Evolutionary conservation across 1,140 invertebrate genomes (phyloP), one percentile per base, ranked within the genome.

Genomic region (Pachyrhynchus sulphureomaculatus): DNA sequence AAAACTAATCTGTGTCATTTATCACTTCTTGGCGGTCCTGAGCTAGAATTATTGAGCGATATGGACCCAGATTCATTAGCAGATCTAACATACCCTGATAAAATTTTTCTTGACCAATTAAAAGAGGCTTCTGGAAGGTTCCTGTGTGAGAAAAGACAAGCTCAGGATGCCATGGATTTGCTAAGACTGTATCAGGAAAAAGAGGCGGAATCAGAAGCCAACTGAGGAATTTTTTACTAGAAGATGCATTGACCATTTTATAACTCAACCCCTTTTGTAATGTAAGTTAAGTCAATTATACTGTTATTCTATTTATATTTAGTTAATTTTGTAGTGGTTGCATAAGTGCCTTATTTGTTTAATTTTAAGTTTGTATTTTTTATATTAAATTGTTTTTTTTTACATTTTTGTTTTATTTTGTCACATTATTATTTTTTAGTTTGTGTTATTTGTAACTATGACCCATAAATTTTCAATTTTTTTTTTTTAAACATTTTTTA

Each of bases 11-110:
- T 90, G 9, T 88, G 88, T 61, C 88, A 91, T 73, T 87, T 92
- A 63, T 90, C 89, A 10, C 74, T 91, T n/a, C 82, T 92, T 39
- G 88, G 88, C 66, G 89, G 88, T 48, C 84, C 86, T 42, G 89
- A 92, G 64, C 76, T 92, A 68, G 89, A 92, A 75, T 79, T 91
- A 2, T 77, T 92, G 4, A 90, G 88, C 62, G 89, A 92, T 70
- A 92, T 92, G 89, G 88, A 92, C 78, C 89, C 89, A 20, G 88
- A 92, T 56, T 90, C 87, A 63, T 77, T 92, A 63, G 85, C 85
- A 41, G 89, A 92, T 71, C 88, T 91, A 66, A 88, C 87, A 29
- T 89, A 89, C 68, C 88, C 85, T 76, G 88, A 84, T 69, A 87
- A 84, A 75, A 83, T 85, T 59, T 92, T 92, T 72, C 77, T 92